A percentile compares a stretch with the other conserved stretches of the same genome.
These are phyloP conservation scores for Sturnira hondurensis DNA, from an alignment of 2,113 vertebrate species.

Conservation along the genomic window DNA sequence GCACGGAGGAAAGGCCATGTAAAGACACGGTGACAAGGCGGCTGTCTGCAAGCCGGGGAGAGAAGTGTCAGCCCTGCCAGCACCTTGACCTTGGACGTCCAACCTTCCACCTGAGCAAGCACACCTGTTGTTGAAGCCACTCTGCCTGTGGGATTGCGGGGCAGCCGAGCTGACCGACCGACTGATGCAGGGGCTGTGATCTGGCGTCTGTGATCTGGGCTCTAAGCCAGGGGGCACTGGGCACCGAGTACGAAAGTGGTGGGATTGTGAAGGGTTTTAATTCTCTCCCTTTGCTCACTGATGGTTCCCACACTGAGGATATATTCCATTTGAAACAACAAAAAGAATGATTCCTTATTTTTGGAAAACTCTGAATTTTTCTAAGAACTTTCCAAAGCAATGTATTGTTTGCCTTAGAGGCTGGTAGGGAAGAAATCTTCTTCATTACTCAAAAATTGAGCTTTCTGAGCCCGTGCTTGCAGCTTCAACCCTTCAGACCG, in stretches of 20 bases:
- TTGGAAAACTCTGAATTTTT: background rate
- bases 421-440: background rate
- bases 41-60: background rate
- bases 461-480: background rate
- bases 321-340: background rate
- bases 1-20: background rate
- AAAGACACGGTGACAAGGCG: background rate
- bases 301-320: background rate
- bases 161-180: too few relatives aligned
- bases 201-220: background rate
- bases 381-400: background rate
- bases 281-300: background rate
- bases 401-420: background rate
- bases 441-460: background rate
- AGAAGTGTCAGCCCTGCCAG: background rate
- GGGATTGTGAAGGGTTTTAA: background rate
- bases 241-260: too few relatives aligned
- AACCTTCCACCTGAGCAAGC: background rate
- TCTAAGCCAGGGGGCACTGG: background rate
- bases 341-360: background rate
- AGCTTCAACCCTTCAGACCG: background rate
- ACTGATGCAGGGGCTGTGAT: too few relatives aligned
- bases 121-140: background rate
- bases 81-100: background rate
- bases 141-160: rapidly evolving